Evolutionary conservation across 30 jellyfish, hydroid and myxozoan genomes (phyloP).

Genomic region (Aurelia sp.): DNA sequence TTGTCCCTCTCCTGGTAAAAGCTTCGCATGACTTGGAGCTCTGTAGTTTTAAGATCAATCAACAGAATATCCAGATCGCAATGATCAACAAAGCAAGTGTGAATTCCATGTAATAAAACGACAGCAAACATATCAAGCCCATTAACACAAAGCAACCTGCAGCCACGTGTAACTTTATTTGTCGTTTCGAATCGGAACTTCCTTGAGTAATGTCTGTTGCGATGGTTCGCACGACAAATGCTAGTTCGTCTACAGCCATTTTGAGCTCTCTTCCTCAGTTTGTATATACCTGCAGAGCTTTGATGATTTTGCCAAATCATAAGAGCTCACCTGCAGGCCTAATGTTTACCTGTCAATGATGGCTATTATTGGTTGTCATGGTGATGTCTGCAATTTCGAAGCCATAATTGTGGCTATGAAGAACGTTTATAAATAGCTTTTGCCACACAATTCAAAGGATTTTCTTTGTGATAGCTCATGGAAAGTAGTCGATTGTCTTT

Average conservation of each 20-base stretch:
- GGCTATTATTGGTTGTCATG: too few relatives aligned
- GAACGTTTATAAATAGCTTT: too few relatives aligned
- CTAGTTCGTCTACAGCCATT: slow-evolving; percentile 69
- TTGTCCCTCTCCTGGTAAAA: too few relatives aligned
- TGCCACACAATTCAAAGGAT: too few relatives aligned
- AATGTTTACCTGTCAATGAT: not conserved
- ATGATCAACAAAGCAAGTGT: slow-evolving; percentile 56
- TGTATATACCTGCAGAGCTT: too few relatives aligned
- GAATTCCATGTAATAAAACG: slow-evolving; percentile 54
- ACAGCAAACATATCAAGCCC: slow-evolving; percentile 33
- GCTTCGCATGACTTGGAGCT: too few relatives aligned
- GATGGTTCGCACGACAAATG: slow-evolving; percentile 43
- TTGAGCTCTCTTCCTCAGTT: not conserved
- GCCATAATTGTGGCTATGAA: too few relatives aligned
- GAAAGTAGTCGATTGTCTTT: too few relatives aligned
- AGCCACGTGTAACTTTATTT: slow-evolving; percentile 30
- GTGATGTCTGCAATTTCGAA: too few relatives aligned
- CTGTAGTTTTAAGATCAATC: not conserved
- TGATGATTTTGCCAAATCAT: too few relatives aligned
- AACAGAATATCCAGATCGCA: slow-evolving; percentile 68
- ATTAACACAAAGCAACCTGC: slow-evolving; percentile 42
- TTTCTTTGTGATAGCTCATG: too few relatives aligned
- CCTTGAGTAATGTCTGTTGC: slow-evolving; percentile 29
- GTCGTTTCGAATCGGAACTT: slow-evolving; percentile 38
- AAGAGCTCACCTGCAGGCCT: not conserved